Base-by-base conservation (phyloP, 1,140 invertebrate species). In the Tyrophagus putrescentiae region DNA sequence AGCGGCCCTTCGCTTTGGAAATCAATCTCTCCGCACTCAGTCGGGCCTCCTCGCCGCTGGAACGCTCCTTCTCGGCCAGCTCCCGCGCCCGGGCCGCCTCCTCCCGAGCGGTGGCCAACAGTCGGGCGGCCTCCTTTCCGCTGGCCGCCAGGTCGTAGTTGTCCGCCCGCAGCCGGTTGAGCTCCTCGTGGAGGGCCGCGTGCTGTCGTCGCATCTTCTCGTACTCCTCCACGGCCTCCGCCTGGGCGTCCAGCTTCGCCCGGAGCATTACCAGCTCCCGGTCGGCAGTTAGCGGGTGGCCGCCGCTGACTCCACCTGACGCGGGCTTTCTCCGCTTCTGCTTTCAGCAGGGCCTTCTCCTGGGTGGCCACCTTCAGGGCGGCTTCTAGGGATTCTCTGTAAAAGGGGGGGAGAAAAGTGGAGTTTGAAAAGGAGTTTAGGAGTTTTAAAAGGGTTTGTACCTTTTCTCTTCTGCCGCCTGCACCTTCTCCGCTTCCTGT, bases 91-190 rank as follows among this genome's bases (percentile, higher is more conserved):
- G 11, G 36, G 25, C n/a, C 23, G 54, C 42, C 21, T 63, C 62
- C 7, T 41, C 33, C 36, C 60, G 36, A 18, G 23, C 18, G 44
- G 31, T n/a, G 0, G 53, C 11, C 25, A 23, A 11, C 27, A 50
- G 32, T 29, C 60, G 7, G n/a, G 25, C 52, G n/a, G 60, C 45
- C 31, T 63, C 62, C 32, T 60, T 63, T 11, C 60, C 60, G 16
- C 32, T 53, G 7, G 48, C 31, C 16, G 28, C 27, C 3, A 23
- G 32, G 2, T 52, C 57, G 11, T 32, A 21, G 4, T 18, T 21
- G 1, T 63, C 57, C 13, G 18, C 9, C 23, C 31, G 41, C 1
- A 60, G 11, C 42, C 59, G 62, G 50, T 53, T 52, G n/a, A 63
- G 16, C 7, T 60, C 48, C 27, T 63, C 62, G 16, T 50, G 32